Evolutionary conservation across 2,888 invertebrate species (phyloP).

Genomic region (Amphipoea lucens): DNA sequence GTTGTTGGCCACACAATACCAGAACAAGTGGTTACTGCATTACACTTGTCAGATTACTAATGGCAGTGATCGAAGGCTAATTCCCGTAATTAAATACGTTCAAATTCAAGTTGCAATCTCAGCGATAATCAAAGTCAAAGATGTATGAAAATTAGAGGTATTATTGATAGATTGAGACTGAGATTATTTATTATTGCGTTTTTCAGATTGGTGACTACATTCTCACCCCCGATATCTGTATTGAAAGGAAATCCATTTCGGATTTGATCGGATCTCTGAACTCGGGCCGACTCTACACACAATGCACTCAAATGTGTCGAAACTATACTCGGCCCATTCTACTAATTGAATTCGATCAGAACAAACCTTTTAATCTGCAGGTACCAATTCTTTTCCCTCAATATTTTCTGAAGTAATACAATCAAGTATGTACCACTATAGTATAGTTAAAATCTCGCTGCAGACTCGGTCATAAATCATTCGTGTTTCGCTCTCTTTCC

Average conservation of each 20-base stretch:
- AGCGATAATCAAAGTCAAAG: not conserved
- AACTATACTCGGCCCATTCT: constrained; percentile 96
- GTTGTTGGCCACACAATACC: not conserved
- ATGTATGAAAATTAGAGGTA: not conserved
- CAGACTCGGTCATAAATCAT: too few relatives aligned
- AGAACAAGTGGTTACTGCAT: not conserved
- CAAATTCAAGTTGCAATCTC: not conserved
- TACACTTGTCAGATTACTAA: not conserved
- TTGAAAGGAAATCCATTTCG: constrained; percentile 98
- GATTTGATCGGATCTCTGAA: constrained; percentile 98
- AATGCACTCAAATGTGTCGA: constrained; percentile 98
- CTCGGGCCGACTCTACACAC: constrained; percentile 98
- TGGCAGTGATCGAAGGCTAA: not conserved
- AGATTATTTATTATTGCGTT: not conserved
- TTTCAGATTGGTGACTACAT: constrained; percentile 98
- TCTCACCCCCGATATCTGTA: constrained; percentile 98
- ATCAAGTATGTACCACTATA: not conserved
- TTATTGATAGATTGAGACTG: not conserved
- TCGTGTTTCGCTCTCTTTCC: too few relatives aligned
- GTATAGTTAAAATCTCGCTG: too few relatives aligned
- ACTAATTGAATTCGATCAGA: constrained; percentile 98
- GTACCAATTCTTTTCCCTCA: constrained; percentile 80
- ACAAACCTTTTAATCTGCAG: constrained; percentile 97
- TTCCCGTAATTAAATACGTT: not conserved
- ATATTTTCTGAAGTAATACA: not conserved